phyloP scores from a whole-genome alignment of 30 jellyfish, hydroid and myxozoan species.

The Catostylus mosaicus region DNA sequence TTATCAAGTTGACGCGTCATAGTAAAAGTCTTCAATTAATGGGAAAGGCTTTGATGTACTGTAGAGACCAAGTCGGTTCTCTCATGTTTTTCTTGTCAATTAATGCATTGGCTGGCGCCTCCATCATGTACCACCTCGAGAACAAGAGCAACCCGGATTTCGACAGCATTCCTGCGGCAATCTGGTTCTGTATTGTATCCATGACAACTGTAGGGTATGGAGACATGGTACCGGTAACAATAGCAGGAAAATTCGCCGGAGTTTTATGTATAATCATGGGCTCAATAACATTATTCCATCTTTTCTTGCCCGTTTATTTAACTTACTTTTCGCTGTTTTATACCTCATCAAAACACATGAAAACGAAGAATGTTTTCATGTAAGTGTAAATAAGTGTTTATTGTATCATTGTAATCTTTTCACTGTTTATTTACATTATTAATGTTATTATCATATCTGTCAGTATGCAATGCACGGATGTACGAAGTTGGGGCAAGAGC shows the following conservation, averaged over 20 bases:
- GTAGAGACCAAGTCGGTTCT: slow-evolving; percentile 78
- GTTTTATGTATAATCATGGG: slow-evolving; percentile 73
- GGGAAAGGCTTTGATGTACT: slow-evolving; percentile 67
- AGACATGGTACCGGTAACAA: slow-evolving; percentile 73
- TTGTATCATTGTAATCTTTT: too few relatives aligned
- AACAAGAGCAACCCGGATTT: slow-evolving; percentile 32
- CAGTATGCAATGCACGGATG: too few relatives aligned
- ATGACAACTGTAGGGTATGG: slow-evolving; percentile 91
- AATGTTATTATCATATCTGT: too few relatives aligned
- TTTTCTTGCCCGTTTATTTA: slow-evolving; percentile 83
- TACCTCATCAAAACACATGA: slow-evolving; percentile 36
- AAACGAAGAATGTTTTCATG: neutral
- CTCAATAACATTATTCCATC: slow-evolving; percentile 67
- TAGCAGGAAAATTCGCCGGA: slow-evolving; percentile 69
- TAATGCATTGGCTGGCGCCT: slow-evolving; percentile 64
- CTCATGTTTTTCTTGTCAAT: slow-evolving; percentile 54
- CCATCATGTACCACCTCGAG: slow-evolving; percentile 64
- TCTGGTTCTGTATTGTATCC: slow-evolving; percentile 83
- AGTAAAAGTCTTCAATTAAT: slow-evolving; percentile 72
- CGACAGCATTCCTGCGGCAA: slow-evolving; percentile 62
- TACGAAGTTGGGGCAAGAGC: too few relatives aligned
- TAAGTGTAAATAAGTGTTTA: neutral
- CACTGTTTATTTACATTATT: too few relatives aligned
- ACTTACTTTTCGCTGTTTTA: slow-evolving; percentile 81
- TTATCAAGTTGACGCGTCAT: slow-evolving; percentile 70